A percentile compares a stretch with the other conserved stretches of the same genome.
phyloP scores from a whole-genome alignment of 2,888 invertebrate species.

The Agrochola litura region DNA sequence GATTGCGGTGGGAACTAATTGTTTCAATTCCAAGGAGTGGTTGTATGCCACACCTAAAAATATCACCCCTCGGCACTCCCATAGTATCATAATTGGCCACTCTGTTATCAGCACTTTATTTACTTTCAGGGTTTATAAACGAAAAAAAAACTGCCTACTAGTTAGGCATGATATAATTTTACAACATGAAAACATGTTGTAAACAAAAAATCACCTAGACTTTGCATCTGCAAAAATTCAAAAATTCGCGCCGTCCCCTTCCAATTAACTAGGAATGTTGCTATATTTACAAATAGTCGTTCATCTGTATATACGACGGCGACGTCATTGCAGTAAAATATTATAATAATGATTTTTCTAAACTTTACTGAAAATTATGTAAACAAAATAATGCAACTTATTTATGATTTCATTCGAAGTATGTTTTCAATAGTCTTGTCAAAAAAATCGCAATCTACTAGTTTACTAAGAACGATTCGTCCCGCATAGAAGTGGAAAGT shows the following conservation, averaged over 20 bases:
- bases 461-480: not conserved
- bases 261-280: conserved; percentile 34
- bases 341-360: conserved; percentile 14
- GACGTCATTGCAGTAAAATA: conserved; percentile 34
- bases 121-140: not conserved
- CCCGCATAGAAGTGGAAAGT: not conserved
- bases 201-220: not conserved
- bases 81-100: conserved; percentile 45
- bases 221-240: not conserved
- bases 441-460: not conserved
- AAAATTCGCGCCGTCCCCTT: conserved; percentile 28
- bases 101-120: conserved; percentile 27
- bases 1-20: conserved; percentile 82
- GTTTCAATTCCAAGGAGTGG: conserved; percentile 86
- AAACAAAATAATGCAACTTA: not conserved
- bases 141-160: not conserved
- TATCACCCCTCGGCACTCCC: conserved; percentile 81
- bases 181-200: conserved; percentile 1
- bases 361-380: not conserved
- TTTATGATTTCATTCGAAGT: not conserved
- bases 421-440: not conserved
- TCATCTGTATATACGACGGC: not conserved
- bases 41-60: conserved; percentile 83
- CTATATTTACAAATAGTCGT: conserved; percentile 24
- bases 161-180: not conserved